Conservation (phyloP, 2,113 vertebrate genomes). For the human region GRCh38 chr4:113884001-113884500, state of each 20-base stretch:
- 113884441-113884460: neutral
- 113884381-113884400: neutral
- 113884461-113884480: neutral
- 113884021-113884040: neutral
- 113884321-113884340: neutral
- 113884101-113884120: neutral
- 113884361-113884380: neutral
- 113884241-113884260: neutral
- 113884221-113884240: neutral
- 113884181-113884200: neutral
- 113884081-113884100: neutral
- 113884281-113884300: neutral
- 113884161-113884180: neutral
- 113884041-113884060: neutral
- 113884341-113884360: neutral
- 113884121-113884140: neutral
- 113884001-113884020: neutral
- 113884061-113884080: neutral
- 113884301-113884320: neutral
- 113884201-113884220: neutral
- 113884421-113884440: neutral
- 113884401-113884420: neutral
- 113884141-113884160: neutral
- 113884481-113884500: neutral
- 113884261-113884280: neutral